phyloP scores from a whole-genome alignment of 2,888 invertebrate species.

The Lymantria monacha region DNA sequence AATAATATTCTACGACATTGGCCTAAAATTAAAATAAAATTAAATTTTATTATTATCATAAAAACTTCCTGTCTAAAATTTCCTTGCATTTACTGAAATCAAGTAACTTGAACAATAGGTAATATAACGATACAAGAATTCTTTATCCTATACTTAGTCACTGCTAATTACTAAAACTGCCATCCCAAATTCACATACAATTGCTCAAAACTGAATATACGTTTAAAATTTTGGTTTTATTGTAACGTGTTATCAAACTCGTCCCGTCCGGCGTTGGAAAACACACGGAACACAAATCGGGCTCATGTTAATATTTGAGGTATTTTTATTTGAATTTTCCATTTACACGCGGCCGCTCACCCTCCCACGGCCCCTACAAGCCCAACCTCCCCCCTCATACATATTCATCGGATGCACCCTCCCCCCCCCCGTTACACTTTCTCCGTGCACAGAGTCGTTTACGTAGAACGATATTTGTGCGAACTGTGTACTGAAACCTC shows the following conservation, averaged over 20 bases:
- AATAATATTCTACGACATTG: too few species aligned
- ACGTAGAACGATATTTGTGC: slow-evolving; percentile 50
- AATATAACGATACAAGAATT: not conserved
- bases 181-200: slow-evolving; percentile 31
- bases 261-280: slow-evolving; percentile 50
- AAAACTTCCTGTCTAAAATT: not conserved
- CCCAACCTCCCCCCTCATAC: slow-evolving; percentile 74
- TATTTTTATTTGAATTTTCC: slow-evolving; percentile 83
- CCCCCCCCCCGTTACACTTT: slow-evolving; percentile 78
- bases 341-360: slow-evolving; percentile 67
- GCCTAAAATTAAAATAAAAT: too few species aligned
- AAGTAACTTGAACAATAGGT: not conserved
- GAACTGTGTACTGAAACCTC: slow-evolving; percentile 58
- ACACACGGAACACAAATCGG: slow-evolving; percentile 73
- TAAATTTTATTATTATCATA: too few species aligned
- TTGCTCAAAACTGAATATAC: slow-evolving; percentile 43
- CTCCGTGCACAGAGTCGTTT: slow-evolving; percentile 50
- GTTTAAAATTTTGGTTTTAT: slow-evolving; percentile 43
- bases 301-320: slow-evolving; percentile 81
- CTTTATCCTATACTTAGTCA: not conserved
- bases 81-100: not conserved
- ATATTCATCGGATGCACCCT: slow-evolving; percentile 84
- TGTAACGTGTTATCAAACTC: slow-evolving; percentile 63
- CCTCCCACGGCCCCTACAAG: slow-evolving; percentile 28
- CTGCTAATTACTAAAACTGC: slow-evolving; percentile 9